Evolutionary conservation across 2,888 invertebrate genomes (phyloP).

Genomic region (Uropetala carovei): DNA sequence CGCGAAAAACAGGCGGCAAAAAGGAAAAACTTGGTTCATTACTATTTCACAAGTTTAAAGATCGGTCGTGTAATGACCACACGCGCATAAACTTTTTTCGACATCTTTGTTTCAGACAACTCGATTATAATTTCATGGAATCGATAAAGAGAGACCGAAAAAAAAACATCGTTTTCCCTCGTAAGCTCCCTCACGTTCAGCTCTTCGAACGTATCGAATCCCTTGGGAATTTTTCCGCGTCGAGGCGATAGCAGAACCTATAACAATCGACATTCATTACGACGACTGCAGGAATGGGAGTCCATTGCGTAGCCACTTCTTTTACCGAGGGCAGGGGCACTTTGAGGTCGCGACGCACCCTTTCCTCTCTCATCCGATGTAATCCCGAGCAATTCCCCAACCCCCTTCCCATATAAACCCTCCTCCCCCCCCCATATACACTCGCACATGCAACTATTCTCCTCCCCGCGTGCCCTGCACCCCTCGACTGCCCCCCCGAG

Average conservation of each 20-base stretch:
- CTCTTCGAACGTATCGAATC: neutral
- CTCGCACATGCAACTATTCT: neutral
- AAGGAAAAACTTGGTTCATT: no score
- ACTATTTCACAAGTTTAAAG: no score
- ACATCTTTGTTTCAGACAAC: no score
- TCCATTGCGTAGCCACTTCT: constrained; percentile 35
- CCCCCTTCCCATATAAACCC: neutral
- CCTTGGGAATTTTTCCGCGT: neutral
- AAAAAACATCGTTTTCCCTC: neutral
- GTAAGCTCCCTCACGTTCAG: neutral
- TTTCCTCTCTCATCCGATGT: constrained; percentile 20
- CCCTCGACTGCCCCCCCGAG: no score
- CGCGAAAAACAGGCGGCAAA: no score
- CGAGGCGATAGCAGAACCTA: neutral
- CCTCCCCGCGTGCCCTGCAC: neutral
- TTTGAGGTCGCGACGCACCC: constrained; percentile 57
- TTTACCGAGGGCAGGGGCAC: constrained; percentile 39
- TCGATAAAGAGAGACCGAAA: neutral
- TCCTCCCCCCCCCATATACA: neutral
- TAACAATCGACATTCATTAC: neutral
- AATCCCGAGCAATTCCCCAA: constrained; percentile 8
- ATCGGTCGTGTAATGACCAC: no score
- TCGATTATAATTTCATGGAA: no score
- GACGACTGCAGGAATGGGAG: neutral
- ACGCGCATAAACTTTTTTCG: no score